Conservation (phyloP, 2,797 vertebrate genomes). For the Enteromius trimaculatus region DNA sequence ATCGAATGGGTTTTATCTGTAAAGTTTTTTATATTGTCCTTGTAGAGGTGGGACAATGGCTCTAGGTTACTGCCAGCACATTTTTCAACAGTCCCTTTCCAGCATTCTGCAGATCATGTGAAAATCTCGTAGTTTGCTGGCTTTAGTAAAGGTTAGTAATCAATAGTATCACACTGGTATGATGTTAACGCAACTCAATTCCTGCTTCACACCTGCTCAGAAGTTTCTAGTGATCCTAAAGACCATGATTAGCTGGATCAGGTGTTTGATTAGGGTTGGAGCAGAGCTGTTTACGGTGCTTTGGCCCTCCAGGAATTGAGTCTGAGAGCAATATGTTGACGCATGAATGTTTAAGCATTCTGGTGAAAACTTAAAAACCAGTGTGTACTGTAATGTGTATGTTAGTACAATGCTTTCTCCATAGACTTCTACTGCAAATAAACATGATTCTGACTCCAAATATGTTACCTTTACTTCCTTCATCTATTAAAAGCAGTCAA, state of each 20-base stretch:
- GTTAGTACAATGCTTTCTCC: background rate
- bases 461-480: slow-evolving; percentile 81
- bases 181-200: background rate
- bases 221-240: no score
- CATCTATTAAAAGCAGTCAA: slow-evolving; percentile 80
- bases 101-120: background rate
- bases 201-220: no score
- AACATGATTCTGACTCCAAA: slow-evolving; percentile 9
- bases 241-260: no score
- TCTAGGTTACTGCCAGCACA: background rate
- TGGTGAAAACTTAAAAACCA: background rate
- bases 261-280: no score
- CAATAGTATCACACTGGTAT: background rate
- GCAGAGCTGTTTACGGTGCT: no score
- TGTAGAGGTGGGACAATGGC: background rate
- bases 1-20: background rate
- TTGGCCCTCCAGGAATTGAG: no score
- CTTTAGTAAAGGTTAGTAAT: background rate
- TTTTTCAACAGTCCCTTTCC: background rate
- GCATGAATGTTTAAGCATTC: background rate
- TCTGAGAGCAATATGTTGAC: no score
- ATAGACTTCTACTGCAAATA: background rate
- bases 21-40: background rate
- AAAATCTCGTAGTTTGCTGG: background rate
- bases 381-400: background rate